A percentile compares a stretch with the other conserved stretches of the same genome.
Evolutionary conservation across 2,888 invertebrate species (phyloP).

Genomic region (Caenorhabditis afra): DNA sequence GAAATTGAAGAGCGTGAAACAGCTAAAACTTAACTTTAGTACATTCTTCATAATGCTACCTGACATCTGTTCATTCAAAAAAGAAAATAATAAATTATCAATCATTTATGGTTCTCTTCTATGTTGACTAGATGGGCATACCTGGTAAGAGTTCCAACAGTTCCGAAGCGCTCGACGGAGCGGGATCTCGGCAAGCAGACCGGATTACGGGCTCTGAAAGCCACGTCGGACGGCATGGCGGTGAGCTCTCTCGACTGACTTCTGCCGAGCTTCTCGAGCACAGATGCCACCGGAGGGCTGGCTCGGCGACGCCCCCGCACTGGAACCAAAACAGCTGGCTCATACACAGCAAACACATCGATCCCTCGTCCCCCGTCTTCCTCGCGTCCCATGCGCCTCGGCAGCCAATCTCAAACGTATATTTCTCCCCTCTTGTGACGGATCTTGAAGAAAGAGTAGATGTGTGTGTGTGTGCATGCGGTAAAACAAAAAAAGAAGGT

Average conservation of each 20-base stretch:
- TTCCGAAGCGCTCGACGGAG: conserved; percentile 73
- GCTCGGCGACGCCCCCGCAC: conserved; percentile 54
- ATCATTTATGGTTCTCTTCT: background rate
- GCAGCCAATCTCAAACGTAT: conserved; percentile 33
- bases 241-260: conserved; percentile 40
- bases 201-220: conserved; percentile 63
- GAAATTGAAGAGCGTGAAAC: no score
- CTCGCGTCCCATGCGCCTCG: conserved; percentile 34
- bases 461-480: conserved; percentile 29
- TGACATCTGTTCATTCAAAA: background rate
- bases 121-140: conserved; percentile 24
- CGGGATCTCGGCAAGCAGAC: conserved; percentile 73
- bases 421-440: background rate
- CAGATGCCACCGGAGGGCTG: conserved; percentile 31
- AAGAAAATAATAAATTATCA: background rate
- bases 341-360: conserved; percentile 56
- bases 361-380: conserved; percentile 10
- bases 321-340: conserved; percentile 61
- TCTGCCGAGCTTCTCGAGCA: conserved; percentile 5
- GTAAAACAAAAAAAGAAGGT: conserved; percentile 28
- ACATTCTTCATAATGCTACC: no score
- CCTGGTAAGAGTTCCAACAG: conserved; percentile 78
- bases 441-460: conserved; percentile 21
- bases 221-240: conserved; percentile 64
- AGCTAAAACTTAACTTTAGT: no score